Evolutionary conservation across 2,797 vertebrate species (phyloP).

Genomic region (Characodon lateralis): DNA sequence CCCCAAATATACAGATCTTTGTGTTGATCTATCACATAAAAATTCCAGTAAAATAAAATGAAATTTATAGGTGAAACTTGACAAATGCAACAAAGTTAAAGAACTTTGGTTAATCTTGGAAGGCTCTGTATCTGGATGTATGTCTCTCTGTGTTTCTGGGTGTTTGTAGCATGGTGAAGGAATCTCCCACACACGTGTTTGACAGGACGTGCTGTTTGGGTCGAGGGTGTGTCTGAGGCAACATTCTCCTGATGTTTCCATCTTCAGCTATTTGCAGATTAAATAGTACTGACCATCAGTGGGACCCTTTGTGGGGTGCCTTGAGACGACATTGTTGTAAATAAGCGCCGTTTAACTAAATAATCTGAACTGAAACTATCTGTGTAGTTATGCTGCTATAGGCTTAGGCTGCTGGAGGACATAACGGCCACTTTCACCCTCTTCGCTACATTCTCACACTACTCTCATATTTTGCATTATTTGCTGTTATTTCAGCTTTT

Average conservation of each 20-base stretch:
- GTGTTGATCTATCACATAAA: background rate
- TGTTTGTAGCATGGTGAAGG: constrained; percentile 1
- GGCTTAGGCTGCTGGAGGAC: no score
- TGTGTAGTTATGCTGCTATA: no score
- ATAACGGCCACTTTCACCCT: no score
- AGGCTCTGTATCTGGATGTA: background rate
- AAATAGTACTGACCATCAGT: no score
- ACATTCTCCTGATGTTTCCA: constrained; percentile 64
- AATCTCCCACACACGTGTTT: constrained; percentile 60
- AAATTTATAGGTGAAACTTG: background rate
- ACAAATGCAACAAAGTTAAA: background rate
- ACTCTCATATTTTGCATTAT: no score
- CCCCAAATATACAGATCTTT: background rate
- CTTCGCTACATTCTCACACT: no score
- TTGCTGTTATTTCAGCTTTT: no score
- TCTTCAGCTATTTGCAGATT: constrained; percentile 61
- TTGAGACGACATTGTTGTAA: no score
- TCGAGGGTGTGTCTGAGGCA: constrained; percentile 65
- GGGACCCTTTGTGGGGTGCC: no score
- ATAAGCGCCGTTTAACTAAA: no score
- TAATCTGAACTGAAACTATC: no score
- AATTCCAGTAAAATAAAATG: background rate
- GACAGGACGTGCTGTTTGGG: constrained; percentile 44
- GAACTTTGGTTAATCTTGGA: background rate
- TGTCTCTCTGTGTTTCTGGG: constrained; percentile 9